These are phyloP conservation scores for Drosophila mimica DNA, from an alignment of 2,888 invertebrate species.

Conservation along the genomic window DNA sequence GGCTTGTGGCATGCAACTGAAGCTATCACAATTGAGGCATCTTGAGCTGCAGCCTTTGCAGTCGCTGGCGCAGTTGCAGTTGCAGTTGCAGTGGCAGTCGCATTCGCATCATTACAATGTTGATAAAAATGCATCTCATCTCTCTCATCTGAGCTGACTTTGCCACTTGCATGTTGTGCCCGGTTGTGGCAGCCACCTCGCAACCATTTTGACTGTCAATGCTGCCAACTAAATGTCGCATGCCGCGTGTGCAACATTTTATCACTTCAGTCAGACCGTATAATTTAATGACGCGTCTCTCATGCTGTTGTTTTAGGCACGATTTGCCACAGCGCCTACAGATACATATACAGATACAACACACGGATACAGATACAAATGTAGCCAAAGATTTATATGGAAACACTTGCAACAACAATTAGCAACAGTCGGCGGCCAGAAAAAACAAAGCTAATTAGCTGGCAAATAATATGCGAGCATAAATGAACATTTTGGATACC, in stretches of 20 bases:
- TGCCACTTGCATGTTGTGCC: not conserved
- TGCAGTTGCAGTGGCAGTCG: slow-evolving; percentile 2
- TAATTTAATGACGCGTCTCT: slow-evolving; percentile 80
- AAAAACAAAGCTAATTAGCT: slow-evolving; percentile 69
- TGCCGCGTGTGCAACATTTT: slow-evolving; percentile 77
- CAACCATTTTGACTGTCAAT: slow-evolving; percentile 52
- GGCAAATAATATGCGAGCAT: slow-evolving; percentile 46
- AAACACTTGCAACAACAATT: slow-evolving; percentile 80
- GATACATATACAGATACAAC: slow-evolving; percentile 13
- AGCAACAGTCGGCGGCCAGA: slow-evolving; percentile 54
- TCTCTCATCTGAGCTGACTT: slow-evolving; percentile 32
- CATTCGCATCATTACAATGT: slow-evolving; percentile 31
- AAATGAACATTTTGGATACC: slow-evolving; percentile 19
- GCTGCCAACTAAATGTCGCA: slow-evolving; percentile 62
- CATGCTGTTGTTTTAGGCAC: slow-evolving; percentile 50
- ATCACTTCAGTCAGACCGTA: slow-evolving; percentile 84
- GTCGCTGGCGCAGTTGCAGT: not conserved
- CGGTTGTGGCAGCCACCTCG: slow-evolving; percentile 11
- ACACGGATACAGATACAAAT: slow-evolving; percentile 19
- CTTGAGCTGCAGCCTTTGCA: slow-evolving; percentile 27
- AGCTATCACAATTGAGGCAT: slow-evolving; percentile 34
- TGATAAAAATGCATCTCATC: slow-evolving; percentile 41
- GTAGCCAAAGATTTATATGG: slow-evolving; percentile 65
- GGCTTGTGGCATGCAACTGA: slow-evolving; percentile 9
- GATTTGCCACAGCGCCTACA: slow-evolving; percentile 19